A percentile compares a stretch with the other conserved stretches of the same genome.
phyloP scores from a whole-genome alignment of 2,797 vertebrate species.

The Takifugu ocellatus region DNA sequence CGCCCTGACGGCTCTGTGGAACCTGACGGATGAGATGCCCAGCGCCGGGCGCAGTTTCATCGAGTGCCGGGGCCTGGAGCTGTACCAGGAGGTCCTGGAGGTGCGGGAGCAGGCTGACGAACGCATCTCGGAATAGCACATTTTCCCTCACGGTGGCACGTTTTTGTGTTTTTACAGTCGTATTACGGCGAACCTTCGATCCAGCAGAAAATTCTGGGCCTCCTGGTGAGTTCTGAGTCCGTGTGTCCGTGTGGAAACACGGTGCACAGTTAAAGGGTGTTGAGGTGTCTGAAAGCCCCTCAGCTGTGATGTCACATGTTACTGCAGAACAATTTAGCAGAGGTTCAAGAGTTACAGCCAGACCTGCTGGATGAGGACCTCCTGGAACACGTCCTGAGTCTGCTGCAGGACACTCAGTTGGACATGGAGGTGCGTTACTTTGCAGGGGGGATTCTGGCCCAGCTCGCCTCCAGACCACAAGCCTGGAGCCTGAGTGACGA shows the following conservation, averaged over 20 bases:
- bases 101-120: constrained; percentile 54
- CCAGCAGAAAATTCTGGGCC: constrained; percentile 91
- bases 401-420: constrained; percentile 82
- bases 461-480: constrained; percentile 85
- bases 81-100: constrained; percentile 93
- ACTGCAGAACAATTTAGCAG: constrained; percentile 89
- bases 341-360: constrained; percentile 87
- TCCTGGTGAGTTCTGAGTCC: constrained; percentile 81
- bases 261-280: no score
- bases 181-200: constrained; percentile 85
- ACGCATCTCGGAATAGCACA: neutral
- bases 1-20: constrained; percentile 92
- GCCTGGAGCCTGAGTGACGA: constrained; percentile 83
- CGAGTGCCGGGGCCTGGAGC: constrained; percentile 89
- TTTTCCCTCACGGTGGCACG: neutral
- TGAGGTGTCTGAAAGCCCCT: no score
- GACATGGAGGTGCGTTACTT: constrained; percentile 88
- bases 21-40: constrained; percentile 92
- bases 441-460: constrained; percentile 90
- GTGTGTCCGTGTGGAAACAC: neutral
- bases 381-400: constrained; percentile 84
- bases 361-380: constrained; percentile 90
- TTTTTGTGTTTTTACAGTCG: constrained; percentile 70
- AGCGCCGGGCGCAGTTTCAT: constrained; percentile 87
- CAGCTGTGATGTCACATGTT: neutral